These are phyloP conservation scores for Notocelia uddmanniana DNA, from an alignment of 2,888 invertebrate genomes.

Conservation along the genomic window DNA sequence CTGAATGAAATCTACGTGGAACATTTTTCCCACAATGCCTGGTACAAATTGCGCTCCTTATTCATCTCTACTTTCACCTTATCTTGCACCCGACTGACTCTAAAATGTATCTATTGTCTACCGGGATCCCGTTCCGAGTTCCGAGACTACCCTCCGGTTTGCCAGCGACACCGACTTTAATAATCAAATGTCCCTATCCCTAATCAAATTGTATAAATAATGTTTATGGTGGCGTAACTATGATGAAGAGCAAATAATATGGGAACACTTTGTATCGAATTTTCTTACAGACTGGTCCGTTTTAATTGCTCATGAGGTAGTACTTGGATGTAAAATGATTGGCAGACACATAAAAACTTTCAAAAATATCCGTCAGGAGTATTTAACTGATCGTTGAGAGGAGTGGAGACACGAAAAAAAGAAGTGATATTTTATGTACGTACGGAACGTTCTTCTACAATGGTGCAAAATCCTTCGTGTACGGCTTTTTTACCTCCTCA, in stretches of 20 bases:
- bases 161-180: neutral
- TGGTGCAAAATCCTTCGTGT: too few species aligned
- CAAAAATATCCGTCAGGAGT: neutral
- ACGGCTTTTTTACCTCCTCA: too few species aligned
- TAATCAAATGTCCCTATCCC: neutral
- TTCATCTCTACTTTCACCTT: constrained; percentile 37
- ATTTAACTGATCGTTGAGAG: neutral
- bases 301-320: too few species aligned
- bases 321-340: too few species aligned
- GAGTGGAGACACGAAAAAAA: neutral
- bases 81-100: constrained; percentile 52
- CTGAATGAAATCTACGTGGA: constrained; percentile 18
- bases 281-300: too few species aligned
- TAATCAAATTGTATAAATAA: too few species aligned
- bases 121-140: constrained; percentile 50
- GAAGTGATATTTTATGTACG: too few species aligned
- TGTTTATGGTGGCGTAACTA: too few species aligned
- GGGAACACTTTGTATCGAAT: too few species aligned
- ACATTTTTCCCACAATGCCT: constrained; percentile 24
- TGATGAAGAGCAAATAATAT: too few species aligned
- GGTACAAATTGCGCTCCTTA: constrained; percentile 33
- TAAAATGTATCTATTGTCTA: constrained; percentile 70
- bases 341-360: too few species aligned
- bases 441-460: too few species aligned
- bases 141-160: constrained; percentile 21